A percentile compares a stretch with the other conserved stretches of the same genome.
These are phyloP conservation scores for Halcyon senegalensis DNA, from an alignment of 2,113 vertebrate species.

Conservation along the genomic window DNA sequence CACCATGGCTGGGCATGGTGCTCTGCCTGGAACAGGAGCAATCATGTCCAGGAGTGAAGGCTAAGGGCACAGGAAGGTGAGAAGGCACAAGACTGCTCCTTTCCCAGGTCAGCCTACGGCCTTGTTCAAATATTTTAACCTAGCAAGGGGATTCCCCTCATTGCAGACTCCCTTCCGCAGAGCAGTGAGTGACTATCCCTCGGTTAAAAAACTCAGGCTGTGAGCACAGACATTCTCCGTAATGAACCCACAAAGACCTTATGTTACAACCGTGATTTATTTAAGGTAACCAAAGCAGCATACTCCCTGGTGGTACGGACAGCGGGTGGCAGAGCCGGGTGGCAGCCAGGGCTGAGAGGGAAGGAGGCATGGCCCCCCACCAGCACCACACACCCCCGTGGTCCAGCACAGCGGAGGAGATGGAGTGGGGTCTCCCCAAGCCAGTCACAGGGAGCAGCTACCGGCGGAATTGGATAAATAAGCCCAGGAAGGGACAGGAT, in stretches of 20 bases:
- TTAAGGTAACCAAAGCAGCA: not conserved
- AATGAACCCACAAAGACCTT: not conserved
- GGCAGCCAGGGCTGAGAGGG: not conserved
- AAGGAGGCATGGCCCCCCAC: too few species aligned
- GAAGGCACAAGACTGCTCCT: not conserved
- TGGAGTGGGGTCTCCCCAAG: not conserved
- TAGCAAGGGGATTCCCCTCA: not conserved
- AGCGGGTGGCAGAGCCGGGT: not conserved
- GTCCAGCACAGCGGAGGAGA: not conserved
- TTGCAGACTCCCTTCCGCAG: not conserved
- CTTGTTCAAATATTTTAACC: not conserved
- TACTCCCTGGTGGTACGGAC: not conserved
- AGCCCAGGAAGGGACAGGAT: not conserved
- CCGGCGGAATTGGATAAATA: fast-evolving
- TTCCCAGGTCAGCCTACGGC: not conserved
- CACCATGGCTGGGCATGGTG: not conserved
- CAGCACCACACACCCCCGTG: not conserved
- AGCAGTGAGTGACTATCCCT: not conserved
- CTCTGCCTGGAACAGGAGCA: not conserved
- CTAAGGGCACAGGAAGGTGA: not conserved
- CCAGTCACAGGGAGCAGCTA: not conserved
- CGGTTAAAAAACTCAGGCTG: not conserved
- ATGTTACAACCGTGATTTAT: not conserved
- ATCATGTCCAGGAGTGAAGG: not conserved
- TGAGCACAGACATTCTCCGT: not conserved